phyloP scores from a whole-genome alignment of 2,113 vertebrate genomes.

The Leiothrix lutea region DNA sequence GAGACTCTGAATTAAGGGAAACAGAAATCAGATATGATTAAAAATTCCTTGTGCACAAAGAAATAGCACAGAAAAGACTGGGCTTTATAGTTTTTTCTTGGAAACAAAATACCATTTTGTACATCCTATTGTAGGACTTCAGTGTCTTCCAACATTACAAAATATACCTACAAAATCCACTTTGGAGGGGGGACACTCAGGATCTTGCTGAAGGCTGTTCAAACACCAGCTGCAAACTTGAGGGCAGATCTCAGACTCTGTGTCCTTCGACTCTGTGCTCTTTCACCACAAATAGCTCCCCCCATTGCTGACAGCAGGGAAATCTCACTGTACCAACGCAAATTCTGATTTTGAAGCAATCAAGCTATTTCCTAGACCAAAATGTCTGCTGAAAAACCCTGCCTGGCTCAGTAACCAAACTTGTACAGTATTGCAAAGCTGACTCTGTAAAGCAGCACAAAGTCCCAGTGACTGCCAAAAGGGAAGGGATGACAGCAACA shows the following conservation, averaged over 20 bases:
- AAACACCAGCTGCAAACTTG: neutral
- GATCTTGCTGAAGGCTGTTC: neutral
- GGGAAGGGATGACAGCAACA: neutral
- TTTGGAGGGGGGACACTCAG: neutral
- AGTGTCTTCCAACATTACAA: neutral
- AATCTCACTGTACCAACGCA: neutral
- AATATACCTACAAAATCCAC: neutral
- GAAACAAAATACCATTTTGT: neutral
- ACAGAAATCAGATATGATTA: neutral
- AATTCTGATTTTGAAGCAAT: neutral
- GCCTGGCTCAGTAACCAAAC: neutral
- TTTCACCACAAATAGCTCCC: neutral
- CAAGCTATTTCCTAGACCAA: neutral
- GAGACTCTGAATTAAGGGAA: neutral
- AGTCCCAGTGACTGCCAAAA: neutral
- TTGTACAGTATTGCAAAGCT: neutral
- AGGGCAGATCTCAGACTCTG: neutral
- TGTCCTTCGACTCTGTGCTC: fast-evolving
- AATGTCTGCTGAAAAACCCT: neutral
- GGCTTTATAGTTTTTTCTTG: neutral
- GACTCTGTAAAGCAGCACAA: neutral
- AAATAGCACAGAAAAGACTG: neutral
- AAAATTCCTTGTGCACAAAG: neutral
- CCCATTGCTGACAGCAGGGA: neutral
- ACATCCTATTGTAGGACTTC: neutral